Percentiles rank a stretch among this genome's conserved stretches.
Conservation (phyloP, 2,888 invertebrate species). For the Ophioninae sp. region DNA sequence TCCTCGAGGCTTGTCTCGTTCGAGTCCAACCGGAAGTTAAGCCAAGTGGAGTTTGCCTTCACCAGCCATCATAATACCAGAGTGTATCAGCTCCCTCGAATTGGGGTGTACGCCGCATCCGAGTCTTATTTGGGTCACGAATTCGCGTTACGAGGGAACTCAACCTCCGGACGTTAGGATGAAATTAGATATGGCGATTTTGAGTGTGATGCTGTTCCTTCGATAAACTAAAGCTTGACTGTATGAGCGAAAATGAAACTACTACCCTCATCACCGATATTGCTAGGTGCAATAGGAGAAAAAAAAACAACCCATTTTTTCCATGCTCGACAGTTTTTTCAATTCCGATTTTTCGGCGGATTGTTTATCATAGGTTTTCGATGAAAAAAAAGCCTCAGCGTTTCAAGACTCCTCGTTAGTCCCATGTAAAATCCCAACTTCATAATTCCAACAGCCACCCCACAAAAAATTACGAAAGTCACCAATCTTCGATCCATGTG, state of each 20-base stretch:
- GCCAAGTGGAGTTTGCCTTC: conserved; percentile 75
- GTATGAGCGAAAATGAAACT: conserved; percentile 18
- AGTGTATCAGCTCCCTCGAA: conserved; percentile 69
- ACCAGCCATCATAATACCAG: conserved; percentile 71
- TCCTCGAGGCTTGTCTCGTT: conserved; percentile 69
- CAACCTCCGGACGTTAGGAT: conserved; percentile 61
- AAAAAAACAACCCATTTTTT: too few species aligned
- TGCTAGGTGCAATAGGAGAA: too few species aligned
- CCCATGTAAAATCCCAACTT: too few species aligned
- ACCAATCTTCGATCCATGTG: too few species aligned
- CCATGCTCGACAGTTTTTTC: too few species aligned
- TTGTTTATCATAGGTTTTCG: too few species aligned
- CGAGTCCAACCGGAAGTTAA: conserved; percentile 67
- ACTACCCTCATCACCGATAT: not conserved
- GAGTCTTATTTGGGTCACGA: conserved; percentile 68
- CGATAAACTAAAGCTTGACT: conserved; percentile 24
- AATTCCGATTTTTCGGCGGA: too few species aligned
- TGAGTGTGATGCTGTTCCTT: conserved; percentile 15
- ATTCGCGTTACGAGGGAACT: conserved; percentile 61
- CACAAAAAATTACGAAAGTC: too few species aligned
- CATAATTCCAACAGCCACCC: too few species aligned
- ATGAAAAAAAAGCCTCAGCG: too few species aligned
- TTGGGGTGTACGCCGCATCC: conserved; percentile 72
- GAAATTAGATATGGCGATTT: conserved; percentile 67
- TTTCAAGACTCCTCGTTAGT: too few species aligned